These are phyloP conservation scores for Pygoscelis adeliae DNA, from an alignment of 2,113 vertebrate species.

Conservation along the genomic window DNA sequence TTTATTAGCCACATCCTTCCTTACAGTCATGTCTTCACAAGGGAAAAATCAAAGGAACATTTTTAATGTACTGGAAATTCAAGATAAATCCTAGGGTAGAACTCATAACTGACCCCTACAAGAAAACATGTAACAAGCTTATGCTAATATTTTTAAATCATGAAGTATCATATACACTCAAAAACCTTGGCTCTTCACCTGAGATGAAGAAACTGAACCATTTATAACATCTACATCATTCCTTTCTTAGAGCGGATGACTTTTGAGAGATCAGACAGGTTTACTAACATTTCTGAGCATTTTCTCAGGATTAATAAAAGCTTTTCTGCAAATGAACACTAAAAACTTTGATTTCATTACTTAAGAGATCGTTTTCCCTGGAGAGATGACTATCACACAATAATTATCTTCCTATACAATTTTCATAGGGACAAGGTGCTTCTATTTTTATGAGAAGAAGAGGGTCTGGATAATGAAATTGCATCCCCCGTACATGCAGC, in stretches of 20 bases:
- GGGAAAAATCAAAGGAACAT: background rate
- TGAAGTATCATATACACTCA: background rate
- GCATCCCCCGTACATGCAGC: background rate
- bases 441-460: background rate
- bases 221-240: background rate
- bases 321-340: background rate
- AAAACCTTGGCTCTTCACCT: background rate
- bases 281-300: background rate
- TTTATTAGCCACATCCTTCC: background rate
- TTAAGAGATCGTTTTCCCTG: background rate
- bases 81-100: background rate
- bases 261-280: background rate
- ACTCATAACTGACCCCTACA: background rate
- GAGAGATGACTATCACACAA: background rate
- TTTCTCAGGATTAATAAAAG: background rate
- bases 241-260: background rate
- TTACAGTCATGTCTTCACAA: background rate
- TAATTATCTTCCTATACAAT: background rate
- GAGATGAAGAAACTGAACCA: background rate
- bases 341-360: background rate
- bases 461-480: fast-evolving
- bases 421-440: background rate
- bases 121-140: background rate
- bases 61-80: background rate
- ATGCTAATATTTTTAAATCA: background rate